phyloP scores from a whole-genome alignment of 2,888 invertebrate genomes.

The Drosophila formosana region DNA sequence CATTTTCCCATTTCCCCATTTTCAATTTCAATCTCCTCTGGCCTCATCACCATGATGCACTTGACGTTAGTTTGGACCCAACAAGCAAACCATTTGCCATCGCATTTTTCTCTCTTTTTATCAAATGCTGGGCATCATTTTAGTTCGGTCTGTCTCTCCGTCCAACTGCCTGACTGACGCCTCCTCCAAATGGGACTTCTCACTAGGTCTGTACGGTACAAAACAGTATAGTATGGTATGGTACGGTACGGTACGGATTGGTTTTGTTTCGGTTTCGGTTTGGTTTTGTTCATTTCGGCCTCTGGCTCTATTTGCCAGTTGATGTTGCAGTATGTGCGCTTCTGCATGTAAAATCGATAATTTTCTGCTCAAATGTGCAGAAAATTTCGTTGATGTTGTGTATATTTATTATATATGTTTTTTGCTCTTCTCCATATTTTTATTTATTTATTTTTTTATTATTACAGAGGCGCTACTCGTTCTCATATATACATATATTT shows the following conservation, averaged over 20 bases:
- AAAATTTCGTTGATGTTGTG: slow-evolving; percentile 72
- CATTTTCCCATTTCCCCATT: slow-evolving; percentile 2
- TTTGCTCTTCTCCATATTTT: slow-evolving; percentile 7
- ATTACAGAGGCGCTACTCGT: not conserved
- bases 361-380: slow-evolving; percentile 82
- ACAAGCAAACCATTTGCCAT: slow-evolving; percentile 20
- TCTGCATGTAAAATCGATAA: slow-evolving; percentile 75
- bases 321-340: slow-evolving; percentile 65
- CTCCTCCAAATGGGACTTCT: not conserved
- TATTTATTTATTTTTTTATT: slow-evolving; percentile 10
- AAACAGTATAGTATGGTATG: not conserved
- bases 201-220: not conserved
- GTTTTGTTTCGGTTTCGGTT: slow-evolving; percentile 9
- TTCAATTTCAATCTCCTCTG: not conserved
- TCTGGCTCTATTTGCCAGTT: slow-evolving; percentile 54
- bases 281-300: slow-evolving; percentile 8
- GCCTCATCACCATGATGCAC: slow-evolving; percentile 13
- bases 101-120: slow-evolving; percentile 26
- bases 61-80: slow-evolving; percentile 37
- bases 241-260: slow-evolving; percentile 10
- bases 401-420: slow-evolving; percentile 40
- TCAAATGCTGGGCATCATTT: slow-evolving; percentile 63
- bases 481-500: not conserved
- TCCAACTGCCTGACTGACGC: not conserved
- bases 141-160: slow-evolving; percentile 23